A percentile compares a stretch with the other conserved stretches of the same genome.
Evolutionary conservation across 2,113 vertebrate species (phyloP).

Genomic region (Myotis davidii): DNA sequence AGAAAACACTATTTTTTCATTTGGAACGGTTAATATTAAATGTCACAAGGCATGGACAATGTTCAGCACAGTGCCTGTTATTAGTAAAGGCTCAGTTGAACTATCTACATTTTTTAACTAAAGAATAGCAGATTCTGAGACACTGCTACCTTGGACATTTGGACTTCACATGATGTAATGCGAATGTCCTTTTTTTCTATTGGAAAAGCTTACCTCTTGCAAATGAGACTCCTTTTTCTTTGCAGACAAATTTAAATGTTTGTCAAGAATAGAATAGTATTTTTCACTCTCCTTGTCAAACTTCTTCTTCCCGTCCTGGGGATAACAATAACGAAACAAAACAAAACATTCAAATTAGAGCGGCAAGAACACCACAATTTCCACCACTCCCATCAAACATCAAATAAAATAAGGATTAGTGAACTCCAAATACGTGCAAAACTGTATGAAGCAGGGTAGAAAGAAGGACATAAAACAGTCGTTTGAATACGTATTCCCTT

Average conservation of each 20-base stretch:
- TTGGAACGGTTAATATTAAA: neutral
- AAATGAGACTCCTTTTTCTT: constrained; percentile 97
- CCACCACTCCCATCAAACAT: neutral
- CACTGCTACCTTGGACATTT: neutral
- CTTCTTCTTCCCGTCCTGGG: constrained; percentile 96
- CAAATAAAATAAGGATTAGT: neutral
- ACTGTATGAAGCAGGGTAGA: neutral
- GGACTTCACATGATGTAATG: neutral
- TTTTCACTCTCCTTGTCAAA: constrained; percentile 98
- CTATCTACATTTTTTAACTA: neutral
- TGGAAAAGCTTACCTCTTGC: constrained; percentile 90
- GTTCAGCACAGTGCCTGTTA: neutral
- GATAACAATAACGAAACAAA: constrained; percentile 33
- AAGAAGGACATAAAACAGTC: neutral
- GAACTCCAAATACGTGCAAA: neutral
- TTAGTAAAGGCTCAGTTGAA: neutral
- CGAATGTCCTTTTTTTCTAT: neutral
- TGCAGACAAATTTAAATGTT: constrained; percentile 94
- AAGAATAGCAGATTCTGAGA: neutral
- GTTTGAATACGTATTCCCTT: neutral
- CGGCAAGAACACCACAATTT: constrained; percentile 6
- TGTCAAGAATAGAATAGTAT: constrained; percentile 96
- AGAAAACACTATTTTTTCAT: constrained; percentile 1
- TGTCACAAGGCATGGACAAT: neutral
- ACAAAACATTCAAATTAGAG: constrained; percentile 48